Evolutionary conservation across 2,888 invertebrate species (phyloP).

Genomic region (Volucella bombylans): DNA sequence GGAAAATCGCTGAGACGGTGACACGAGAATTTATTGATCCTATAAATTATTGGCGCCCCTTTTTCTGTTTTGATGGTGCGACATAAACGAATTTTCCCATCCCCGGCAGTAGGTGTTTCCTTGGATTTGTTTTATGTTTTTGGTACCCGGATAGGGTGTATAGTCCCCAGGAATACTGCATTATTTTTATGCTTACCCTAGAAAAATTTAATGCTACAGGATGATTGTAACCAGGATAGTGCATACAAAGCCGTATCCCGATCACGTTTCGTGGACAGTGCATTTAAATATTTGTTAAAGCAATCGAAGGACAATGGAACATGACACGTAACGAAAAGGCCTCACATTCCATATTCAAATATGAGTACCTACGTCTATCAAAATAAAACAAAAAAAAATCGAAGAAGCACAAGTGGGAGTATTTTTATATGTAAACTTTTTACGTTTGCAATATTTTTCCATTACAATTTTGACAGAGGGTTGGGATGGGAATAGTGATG

Average conservation of each 20-base stretch:
- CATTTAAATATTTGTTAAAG: constrained; percentile 67
- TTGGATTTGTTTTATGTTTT: background rate
- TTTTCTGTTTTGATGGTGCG: constrained; percentile 41
- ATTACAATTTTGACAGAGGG: constrained; percentile 2
- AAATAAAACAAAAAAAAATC: constrained; percentile 5
- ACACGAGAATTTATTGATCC: constrained; percentile 70
- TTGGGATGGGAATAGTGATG: constrained; percentile 27
- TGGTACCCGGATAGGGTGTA: background rate
- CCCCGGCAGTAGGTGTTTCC: constrained; percentile 38
- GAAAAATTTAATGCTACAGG: constrained; percentile 24
- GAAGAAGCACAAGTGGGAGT: constrained; percentile 46
- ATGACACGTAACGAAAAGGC: constrained; percentile 50
- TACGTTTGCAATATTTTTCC: constrained; percentile 13
- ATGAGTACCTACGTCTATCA: constrained; percentile 1
- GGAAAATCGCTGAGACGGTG: constrained; percentile 70
- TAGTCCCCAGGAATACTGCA: constrained; percentile 32
- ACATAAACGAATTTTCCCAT: constrained; percentile 12
- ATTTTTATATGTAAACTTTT: constrained; percentile 47
- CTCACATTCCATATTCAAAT: constrained; percentile 31
- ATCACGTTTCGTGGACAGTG: constrained; percentile 66
- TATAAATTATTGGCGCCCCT: constrained; percentile 67
- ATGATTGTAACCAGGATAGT: constrained; percentile 40
- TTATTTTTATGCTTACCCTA: constrained; percentile 49
- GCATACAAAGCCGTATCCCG: constrained; percentile 42
- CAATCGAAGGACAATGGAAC: constrained; percentile 67